Percentiles rank a stretch among this genome's conserved stretches.
These are phyloP conservation scores for Temnothorax rugatulus DNA, from an alignment of 2,888 invertebrate species.

Conservation along the genomic window DNA sequence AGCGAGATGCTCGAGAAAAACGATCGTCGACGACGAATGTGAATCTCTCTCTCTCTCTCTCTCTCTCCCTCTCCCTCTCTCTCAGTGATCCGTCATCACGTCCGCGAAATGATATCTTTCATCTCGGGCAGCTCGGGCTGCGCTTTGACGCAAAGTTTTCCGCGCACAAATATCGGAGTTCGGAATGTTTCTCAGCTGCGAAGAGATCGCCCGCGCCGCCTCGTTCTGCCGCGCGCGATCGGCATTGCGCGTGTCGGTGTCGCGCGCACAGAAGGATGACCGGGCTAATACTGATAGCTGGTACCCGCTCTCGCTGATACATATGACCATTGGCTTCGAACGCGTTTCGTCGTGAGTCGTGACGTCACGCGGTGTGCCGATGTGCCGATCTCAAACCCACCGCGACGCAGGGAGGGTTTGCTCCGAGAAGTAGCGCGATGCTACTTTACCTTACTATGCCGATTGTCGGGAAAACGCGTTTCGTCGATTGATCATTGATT, in stretches of 20 bases:
- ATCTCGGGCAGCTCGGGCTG: background rate
- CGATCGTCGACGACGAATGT: background rate
- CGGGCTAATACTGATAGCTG: slow-evolving; percentile 84
- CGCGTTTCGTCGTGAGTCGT: slow-evolving; percentile 37
- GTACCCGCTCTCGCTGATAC: slow-evolving; percentile 73
- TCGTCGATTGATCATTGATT: background rate
- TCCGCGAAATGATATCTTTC: slow-evolving; percentile 4
- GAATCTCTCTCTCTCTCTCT: background rate
- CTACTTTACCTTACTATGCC: background rate
- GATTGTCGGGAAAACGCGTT: background rate
- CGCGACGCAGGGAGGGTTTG: background rate
- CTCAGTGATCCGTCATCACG: background rate
- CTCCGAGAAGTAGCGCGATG: background rate
- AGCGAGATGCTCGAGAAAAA: background rate
- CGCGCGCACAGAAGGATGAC: slow-evolving; percentile 77
- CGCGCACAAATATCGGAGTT: background rate
- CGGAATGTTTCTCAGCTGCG: background rate
- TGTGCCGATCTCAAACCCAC: slow-evolving; percentile 1
- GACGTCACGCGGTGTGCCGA: slow-evolving; percentile 24
- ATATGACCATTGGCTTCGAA: slow-evolving; percentile 68
- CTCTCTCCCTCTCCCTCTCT: background rate
- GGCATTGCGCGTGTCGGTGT: slow-evolving; percentile 38
- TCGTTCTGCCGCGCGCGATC: slow-evolving; percentile 35
- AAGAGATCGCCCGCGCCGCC: slow-evolving; percentile 36
- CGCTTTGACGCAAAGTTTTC: background rate